Evolutionary conservation across 2,113 vertebrate genomes (phyloP).

Genomic region (Psittacus erithacus): DNA sequence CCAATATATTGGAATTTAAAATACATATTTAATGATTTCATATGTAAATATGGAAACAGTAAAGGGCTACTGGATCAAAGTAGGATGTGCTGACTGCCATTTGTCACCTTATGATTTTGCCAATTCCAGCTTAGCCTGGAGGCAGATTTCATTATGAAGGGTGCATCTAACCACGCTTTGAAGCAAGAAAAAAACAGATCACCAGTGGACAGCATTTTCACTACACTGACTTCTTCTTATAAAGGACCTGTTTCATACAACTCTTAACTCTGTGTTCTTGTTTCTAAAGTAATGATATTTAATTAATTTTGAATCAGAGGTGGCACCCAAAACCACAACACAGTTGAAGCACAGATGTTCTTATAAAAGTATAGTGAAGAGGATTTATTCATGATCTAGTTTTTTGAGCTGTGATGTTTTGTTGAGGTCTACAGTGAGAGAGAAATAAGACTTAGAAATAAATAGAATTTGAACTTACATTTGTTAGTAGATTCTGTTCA

Average conservation of each 20-base stretch:
- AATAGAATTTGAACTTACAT: background rate
- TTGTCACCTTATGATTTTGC: background rate
- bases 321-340: background rate
- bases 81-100: background rate
- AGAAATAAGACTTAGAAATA: background rate
- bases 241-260: background rate
- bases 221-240: background rate
- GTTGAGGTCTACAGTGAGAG: background rate
- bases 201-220: background rate
- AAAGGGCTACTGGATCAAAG: background rate
- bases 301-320: background rate
- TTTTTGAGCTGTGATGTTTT: background rate
- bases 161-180: fast-evolving
- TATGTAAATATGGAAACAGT: background rate
- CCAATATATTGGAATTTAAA: background rate
- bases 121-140: background rate
- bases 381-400: background rate
- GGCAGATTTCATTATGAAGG: background rate
- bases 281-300: background rate
- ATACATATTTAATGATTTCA: background rate
- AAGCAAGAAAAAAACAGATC: background rate
- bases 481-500: background rate
- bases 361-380: background rate
- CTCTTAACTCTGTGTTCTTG: background rate
- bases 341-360: background rate